Percentiles rank a stretch among this genome's conserved stretches.
phyloP scores from a whole-genome alignment of 2,888 invertebrate species.

The Sesia apiformis region DNA sequence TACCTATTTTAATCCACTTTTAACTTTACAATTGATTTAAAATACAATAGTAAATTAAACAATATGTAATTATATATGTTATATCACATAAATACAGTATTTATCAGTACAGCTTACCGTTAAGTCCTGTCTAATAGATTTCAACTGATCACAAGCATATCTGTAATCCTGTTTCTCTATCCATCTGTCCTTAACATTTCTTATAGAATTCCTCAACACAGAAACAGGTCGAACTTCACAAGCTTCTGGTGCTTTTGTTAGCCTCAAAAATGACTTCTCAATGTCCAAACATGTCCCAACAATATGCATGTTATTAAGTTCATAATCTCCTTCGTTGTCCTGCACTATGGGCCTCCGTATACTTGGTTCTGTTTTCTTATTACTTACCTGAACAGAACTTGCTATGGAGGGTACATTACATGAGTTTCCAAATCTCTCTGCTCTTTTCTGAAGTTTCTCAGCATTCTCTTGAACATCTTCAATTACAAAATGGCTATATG shows the following conservation, averaged over 20 bases:
- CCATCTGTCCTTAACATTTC: slow-evolving; percentile 94
- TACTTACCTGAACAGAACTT: slow-evolving; percentile 51
- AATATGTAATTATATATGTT: no score
- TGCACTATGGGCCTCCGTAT: slow-evolving; percentile 60
- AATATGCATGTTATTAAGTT: slow-evolving; percentile 90
- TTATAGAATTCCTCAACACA: slow-evolving; percentile 88
- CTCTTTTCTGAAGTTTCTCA: slow-evolving; percentile 89
- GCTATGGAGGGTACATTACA: slow-evolving; percentile 62
- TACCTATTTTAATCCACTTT: no score
- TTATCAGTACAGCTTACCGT: slow-evolving; percentile 81
- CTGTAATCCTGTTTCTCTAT: slow-evolving; percentile 92
- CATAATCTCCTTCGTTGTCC: slow-evolving; percentile 82
- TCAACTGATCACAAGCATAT: slow-evolving; percentile 98
- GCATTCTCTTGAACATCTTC: slow-evolving; percentile 82
- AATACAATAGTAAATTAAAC: no score
- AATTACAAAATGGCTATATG: slow-evolving; percentile 79
- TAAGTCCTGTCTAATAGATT: slow-evolving; percentile 98
- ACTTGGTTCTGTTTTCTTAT: slow-evolving; percentile 38
- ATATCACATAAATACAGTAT: no score
- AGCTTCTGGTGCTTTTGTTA: slow-evolving; percentile 96
- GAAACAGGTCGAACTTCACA: slow-evolving; percentile 92
- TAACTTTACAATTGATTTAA: no score
- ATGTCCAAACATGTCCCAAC: slow-evolving; percentile 95
- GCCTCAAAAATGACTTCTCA: slow-evolving; percentile 96
- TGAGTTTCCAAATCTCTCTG: slow-evolving; percentile 85